Conservation (phyloP, 2,888 invertebrate genomes). For the Callyntrura sp. region DNA sequence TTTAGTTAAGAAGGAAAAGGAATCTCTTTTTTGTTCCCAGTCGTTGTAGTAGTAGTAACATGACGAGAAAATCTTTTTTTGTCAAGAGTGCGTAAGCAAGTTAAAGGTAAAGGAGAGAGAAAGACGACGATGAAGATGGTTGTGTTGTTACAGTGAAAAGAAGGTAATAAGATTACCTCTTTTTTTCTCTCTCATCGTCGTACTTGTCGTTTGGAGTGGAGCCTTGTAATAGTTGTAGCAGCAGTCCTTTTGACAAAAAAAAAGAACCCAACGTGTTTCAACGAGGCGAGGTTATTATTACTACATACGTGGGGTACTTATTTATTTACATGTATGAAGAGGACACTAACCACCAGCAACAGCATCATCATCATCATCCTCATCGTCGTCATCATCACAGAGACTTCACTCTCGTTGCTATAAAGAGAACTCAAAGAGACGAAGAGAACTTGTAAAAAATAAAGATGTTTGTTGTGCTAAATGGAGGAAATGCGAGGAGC, state of each 20-base stretch:
- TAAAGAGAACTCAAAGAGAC: neutral
- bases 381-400: neutral
- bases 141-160: conserved; percentile 40
- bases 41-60: conserved; percentile 31
- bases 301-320: neutral
- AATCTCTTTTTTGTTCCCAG: conserved; percentile 27
- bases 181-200: conserved; percentile 12
- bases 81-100: neutral
- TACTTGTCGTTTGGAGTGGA: neutral
- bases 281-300: conserved; percentile 16
- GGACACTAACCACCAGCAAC: neutral
- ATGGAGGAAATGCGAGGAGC: neutral
- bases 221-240: neutral
- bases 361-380: neutral
- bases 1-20: conserved; percentile 23
- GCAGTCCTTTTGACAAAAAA: too few species aligned
- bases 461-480: conserved; percentile 23
- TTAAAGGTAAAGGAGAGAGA: neutral
- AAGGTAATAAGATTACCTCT: conserved; percentile 60
- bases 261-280: neutral
- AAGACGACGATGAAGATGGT: conserved; percentile 24
- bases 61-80: conserved; percentile 44
- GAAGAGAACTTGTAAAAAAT: neutral
- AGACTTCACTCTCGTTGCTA: too few species aligned
- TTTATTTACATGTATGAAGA: neutral